phyloP scores from a whole-genome alignment of 2,797 vertebrate species.

The Fringilla coelebs region DNA sequence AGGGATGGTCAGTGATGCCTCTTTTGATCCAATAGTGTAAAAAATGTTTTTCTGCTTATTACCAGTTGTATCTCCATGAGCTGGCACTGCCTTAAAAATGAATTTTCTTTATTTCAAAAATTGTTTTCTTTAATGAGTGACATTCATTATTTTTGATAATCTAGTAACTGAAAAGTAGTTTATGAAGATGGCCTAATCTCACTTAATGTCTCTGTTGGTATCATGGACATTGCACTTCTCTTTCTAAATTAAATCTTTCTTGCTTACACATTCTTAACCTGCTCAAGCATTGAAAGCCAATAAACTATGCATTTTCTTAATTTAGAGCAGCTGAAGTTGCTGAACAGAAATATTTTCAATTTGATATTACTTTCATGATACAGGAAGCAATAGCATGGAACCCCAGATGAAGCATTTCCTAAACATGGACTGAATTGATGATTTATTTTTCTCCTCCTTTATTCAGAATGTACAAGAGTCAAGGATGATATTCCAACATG shows the following conservation, averaged over 20 bases:
- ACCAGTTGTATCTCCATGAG: not conserved
- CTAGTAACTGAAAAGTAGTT: slow-evolving; percentile 30
- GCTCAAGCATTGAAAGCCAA: slow-evolving; percentile 61
- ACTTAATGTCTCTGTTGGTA: slow-evolving; percentile 48
- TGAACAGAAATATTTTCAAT: slow-evolving; percentile 70
- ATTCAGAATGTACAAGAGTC: not conserved
- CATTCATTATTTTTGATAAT: slow-evolving; percentile 68
- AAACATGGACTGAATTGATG: slow-evolving; percentile 26
- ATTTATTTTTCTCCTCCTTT: not conserved
- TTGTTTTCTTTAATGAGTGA: slow-evolving; percentile 33
- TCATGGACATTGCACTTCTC: slow-evolving; percentile 32
- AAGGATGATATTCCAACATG: not conserved
- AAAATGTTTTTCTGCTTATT: not conserved
- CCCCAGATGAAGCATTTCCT: not conserved
- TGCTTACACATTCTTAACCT: slow-evolving; percentile 61
- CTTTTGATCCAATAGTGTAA: not conserved
- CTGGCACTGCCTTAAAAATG: slow-evolving; percentile 21
- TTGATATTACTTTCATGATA: slow-evolving; percentile 36
- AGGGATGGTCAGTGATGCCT: not conserved
- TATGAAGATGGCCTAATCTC: slow-evolving; percentile 49
- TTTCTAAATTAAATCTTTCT: slow-evolving; percentile 50
- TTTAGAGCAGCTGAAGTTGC: slow-evolving; percentile 65
- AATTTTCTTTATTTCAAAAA: slow-evolving; percentile 46
- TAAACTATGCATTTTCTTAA: slow-evolving; percentile 45
- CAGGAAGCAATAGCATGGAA: slow-evolving; percentile 53